phyloP scores from a whole-genome alignment of 2,797 vertebrate genomes.

The Spheniscus humboldti region DNA sequence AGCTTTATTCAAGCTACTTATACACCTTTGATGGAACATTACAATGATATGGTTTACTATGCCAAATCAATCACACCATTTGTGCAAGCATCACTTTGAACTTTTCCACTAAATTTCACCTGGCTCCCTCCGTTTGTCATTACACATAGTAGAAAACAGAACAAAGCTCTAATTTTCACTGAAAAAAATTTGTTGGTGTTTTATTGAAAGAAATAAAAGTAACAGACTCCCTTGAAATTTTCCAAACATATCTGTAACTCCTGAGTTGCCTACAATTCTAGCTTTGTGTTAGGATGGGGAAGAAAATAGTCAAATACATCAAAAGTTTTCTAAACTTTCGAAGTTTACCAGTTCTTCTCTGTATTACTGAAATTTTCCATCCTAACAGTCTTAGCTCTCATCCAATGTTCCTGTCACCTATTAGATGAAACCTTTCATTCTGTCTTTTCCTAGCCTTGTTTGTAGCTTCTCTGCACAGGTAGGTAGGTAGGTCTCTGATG shows the following conservation, averaged over 20 bases:
- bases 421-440: not conserved
- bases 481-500: not conserved
- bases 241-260: not conserved
- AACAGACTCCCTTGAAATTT: not conserved
- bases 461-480: not conserved
- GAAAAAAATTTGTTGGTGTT: accelerated
- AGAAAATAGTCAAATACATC: not conserved
- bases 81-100: not conserved
- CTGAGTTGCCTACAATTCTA: not conserved
- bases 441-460: not conserved
- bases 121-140: not conserved
- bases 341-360: not conserved
- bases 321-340: not conserved
- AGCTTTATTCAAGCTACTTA: not conserved
- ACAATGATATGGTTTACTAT: not conserved
- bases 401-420: not conserved
- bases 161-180: not conserved
- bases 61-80: not conserved
- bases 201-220: not conserved
- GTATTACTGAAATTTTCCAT: not conserved
- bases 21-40: not conserved
- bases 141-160: not conserved
- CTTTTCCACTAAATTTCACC: not conserved
- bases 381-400: not conserved
- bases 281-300: not conserved